Conservation (phyloP, 2,797 vertebrate genomes). For the Cyprinodon diabolis region DNA sequence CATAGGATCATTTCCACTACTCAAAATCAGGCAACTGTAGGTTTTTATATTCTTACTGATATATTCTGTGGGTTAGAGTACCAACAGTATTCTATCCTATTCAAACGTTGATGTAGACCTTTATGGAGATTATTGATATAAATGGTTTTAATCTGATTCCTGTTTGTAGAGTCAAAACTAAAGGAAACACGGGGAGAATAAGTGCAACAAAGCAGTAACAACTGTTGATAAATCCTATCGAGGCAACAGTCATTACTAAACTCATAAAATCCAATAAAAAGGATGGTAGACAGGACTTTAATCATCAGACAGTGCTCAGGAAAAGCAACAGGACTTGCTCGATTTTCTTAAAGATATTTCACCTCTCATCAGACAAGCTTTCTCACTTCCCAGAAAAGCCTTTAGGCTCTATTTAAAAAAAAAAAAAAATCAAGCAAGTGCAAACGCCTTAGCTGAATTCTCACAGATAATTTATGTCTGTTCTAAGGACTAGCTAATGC, state of each 20-base stretch:
- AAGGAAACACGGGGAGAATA: neutral
- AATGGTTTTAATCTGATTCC: neutral
- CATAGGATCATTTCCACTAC: too few species aligned
- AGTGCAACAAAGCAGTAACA: neutral
- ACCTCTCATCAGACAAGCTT: neutral
- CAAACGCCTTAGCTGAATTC: neutral
- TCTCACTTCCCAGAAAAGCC: neutral
- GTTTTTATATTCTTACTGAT: neutral
- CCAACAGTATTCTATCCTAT: neutral
- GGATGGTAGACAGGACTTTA: neutral
- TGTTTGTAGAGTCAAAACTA: neutral
- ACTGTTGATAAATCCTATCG: neutral
- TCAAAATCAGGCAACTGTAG: neutral
- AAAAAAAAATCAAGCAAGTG: neutral
- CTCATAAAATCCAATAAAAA: neutral
- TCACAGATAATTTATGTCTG: conserved; percentile 4
- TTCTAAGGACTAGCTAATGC: neutral
- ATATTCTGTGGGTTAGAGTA: neutral
- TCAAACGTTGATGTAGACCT: neutral
- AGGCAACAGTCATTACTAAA: too few species aligned
- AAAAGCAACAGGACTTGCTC: neutral
- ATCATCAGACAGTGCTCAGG: neutral
- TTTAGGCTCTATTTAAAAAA: neutral
- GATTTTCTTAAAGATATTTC: conserved; percentile 3
- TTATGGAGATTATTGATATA: neutral